Base-by-base conservation (phyloP, 2,888 invertebrate species). In the Sesia bembeciformis region DNA sequence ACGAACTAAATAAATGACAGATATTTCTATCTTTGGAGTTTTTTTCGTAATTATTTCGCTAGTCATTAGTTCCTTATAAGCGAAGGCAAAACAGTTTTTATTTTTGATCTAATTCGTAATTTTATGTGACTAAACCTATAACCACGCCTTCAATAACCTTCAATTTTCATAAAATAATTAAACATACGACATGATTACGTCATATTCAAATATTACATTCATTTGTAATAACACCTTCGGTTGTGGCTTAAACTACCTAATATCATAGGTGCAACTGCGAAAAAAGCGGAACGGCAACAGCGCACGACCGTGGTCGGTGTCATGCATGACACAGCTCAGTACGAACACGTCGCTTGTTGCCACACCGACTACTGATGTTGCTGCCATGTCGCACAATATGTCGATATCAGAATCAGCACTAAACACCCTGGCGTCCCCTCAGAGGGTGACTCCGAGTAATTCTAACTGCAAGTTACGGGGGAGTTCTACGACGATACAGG, bases 391-490 rank as follows among this genome's bases (percentile, higher is more conserved):
- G 1, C 81, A 91, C 70, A 92, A 93, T 64, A 94, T 96, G 84
- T 97, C 96, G 4, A 96, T 95, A 62, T 97, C 97, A 3, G 97
- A 97, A 82, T 96, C 96, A 1, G 97, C 97, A 39, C 84, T 97
- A 59, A 94, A 97, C 80, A 93, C 94, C 53, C 85, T 96, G 54
- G 90, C 91, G 0, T 90, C 91, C 56, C 90, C 78, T 50, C 90
- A 74, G 59, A 83, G 77, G 56, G 90, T 79, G 63, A 90, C 78
- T 57, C 90, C 83, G 56, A 80, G 79, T 50, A 82, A 82, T 55
- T 83, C 83, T 3, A 84, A 77, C 58, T 83, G 81, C 0, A 89
- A 89, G 61, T 71, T 90, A 8, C 74, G 87, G 38, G 89, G 89
- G 53, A 90, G 90, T 68, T 85, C 88, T 1, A 90, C 81, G 41